Evolutionary conservation across 1,140 invertebrate species (phyloP), one percentile per base, ranked within the genome.

Genomic region (Gryon sp.): DNA sequence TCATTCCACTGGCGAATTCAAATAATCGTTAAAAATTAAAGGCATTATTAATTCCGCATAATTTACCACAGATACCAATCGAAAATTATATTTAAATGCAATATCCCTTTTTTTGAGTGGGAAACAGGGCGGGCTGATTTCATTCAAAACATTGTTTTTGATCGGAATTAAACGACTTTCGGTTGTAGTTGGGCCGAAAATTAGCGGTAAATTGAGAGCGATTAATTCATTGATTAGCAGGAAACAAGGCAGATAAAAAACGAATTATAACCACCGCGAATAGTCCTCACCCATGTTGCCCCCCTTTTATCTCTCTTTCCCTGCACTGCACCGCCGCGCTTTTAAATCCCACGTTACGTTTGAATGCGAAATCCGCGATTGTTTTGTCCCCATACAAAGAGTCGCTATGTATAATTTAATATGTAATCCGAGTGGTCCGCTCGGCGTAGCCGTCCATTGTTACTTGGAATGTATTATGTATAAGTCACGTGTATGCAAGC

Each of bases 381-480:
- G 59, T 76, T 76, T 69, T 52, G 57, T 57, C 24, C 65, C 30
- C 40, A 15, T 53, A 52, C 46, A 70, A 68, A 66, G 65, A 55
- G 12, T 38, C 50, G 38, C 22, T 6, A 4, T 43, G 16, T 53
- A 69, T 70, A 65, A 65, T 65, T 45, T 63, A 65, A 69, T 59
- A 36, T 41, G 59, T 70, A 76, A 76, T 75, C 52, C 62, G 45
- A 52, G 45, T 63, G 59, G 53, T 38, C 52, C 60, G 28, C 52
- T 55, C 50, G 19, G 48, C 55, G 41, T 48, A 41, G 60, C 32
- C 9, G 36, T 6, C 75, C 40, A 72, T 77, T 77, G 75, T 77
- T 68, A 28, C 24, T 28, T 28, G 26, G n/a, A 41, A 77, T 72
- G 75, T 72, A 77, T 77, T 72, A 77, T 77, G 59, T 62, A 72